phyloP scores from a whole-genome alignment of 2,113 vertebrate genomes.

The Centropus bengalensis region DNA sequence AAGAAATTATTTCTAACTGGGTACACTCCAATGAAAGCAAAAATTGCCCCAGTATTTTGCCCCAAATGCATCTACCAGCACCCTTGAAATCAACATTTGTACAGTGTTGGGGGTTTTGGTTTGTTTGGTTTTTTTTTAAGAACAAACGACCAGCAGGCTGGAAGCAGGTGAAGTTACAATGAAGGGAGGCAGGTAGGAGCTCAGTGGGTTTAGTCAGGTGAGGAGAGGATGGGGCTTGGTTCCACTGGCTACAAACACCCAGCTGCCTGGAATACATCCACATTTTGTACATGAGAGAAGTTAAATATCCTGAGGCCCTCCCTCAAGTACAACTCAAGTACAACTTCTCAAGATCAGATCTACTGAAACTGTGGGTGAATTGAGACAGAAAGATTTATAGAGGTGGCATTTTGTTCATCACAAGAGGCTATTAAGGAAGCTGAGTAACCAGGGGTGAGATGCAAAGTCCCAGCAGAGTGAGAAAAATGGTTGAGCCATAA shows the following conservation, averaged over 20 bases:
- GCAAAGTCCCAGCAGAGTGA: neutral
- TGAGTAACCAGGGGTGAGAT: conserved; percentile 51
- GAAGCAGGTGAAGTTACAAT: neutral
- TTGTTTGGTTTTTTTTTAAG: neutral
- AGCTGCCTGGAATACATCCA: neutral
- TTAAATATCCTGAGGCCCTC: conserved; percentile 23
- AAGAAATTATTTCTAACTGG: neutral
- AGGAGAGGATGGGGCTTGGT: neutral
- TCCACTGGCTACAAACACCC: neutral
- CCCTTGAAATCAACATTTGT: neutral
- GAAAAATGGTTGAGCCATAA: neutral
- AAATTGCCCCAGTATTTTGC: neutral
- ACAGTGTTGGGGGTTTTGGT: no score
- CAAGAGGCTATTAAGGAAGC: conserved; percentile 52
- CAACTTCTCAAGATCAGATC: conserved; percentile 43
- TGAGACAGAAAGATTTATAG: conserved; percentile 59
- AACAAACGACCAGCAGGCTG: neutral
- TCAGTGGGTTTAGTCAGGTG: neutral
- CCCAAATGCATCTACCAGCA: neutral
- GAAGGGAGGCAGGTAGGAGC: neutral
- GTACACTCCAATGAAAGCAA: neutral
- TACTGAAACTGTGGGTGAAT: neutral
- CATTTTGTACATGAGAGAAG: neutral
- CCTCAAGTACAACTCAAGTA: conserved; percentile 62
- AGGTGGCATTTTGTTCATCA: conserved; percentile 47